phyloP scores from a whole-genome alignment of 2,888 invertebrate species.

The Zootermopsis nevadensis region DNA sequence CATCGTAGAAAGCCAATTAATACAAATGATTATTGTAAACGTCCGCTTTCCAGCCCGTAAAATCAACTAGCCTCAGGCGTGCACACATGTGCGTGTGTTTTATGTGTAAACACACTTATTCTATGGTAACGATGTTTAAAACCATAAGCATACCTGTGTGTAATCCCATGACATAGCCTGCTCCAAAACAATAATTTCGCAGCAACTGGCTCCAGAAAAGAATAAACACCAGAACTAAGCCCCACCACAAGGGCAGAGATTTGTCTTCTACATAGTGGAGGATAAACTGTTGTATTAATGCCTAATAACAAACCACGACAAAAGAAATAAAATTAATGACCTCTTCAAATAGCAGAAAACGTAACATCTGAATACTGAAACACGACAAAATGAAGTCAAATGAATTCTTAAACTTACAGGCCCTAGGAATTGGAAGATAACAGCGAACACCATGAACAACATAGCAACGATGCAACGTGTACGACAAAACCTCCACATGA shows the following conservation, averaged over 20 bases:
- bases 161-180: constrained; percentile 51
- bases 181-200: constrained; percentile 53
- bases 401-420: constrained; percentile 59
- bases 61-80: too few species aligned
- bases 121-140: too few species aligned
- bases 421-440: constrained; percentile 60
- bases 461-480: constrained; percentile 60
- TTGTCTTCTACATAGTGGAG: constrained; percentile 55
- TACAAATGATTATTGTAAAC: too few species aligned
- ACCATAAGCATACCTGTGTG: constrained; percentile 47
- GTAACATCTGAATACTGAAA: background rate
- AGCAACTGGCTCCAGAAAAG: constrained; percentile 49
- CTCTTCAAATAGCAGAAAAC: background rate
- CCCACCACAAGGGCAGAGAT: constrained; percentile 48
- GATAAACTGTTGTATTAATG: constrained; percentile 54
- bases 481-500: constrained; percentile 59
- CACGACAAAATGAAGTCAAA: background rate
- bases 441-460: constrained; percentile 58
- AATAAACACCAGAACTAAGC: constrained; percentile 47
- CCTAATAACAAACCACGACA: constrained; percentile 48
- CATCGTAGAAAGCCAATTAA: too few species aligned
- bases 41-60: too few species aligned
- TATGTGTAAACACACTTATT: too few species aligned
- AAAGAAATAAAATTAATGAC: too few species aligned
- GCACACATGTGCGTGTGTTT: too few species aligned